phyloP scores from a whole-genome alignment of 2,113 vertebrate species.

The Melanocharis versteri region DNA sequence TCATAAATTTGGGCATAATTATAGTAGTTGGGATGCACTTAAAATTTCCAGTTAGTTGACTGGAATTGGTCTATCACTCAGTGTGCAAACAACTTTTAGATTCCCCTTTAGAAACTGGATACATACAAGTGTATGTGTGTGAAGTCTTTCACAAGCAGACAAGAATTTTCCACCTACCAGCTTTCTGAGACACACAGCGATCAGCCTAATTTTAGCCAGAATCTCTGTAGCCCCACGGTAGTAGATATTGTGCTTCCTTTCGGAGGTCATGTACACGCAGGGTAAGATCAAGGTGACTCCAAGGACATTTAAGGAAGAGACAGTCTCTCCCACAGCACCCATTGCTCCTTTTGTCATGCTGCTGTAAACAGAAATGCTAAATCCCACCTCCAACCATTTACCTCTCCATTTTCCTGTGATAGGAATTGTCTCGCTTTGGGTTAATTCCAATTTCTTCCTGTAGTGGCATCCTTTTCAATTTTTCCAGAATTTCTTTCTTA shows the following conservation, averaged over 20 bases:
- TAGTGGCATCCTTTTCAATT: neutral
- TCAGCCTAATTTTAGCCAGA: neutral
- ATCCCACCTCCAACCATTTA: neutral
- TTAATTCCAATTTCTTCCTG: neutral
- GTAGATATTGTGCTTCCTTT: neutral
- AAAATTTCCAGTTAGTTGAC: neutral
- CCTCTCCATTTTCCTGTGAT: neutral
- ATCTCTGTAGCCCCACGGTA: neutral
- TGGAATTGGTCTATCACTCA: neutral
- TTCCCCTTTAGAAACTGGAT: neutral
- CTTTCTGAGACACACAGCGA: neutral
- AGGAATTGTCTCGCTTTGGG: neutral
- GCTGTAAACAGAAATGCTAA: neutral
- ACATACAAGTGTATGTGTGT: neutral
- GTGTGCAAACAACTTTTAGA: neutral
- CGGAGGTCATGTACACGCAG: neutral
- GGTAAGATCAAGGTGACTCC: neutral
- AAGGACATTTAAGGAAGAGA: neutral
- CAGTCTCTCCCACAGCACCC: neutral
- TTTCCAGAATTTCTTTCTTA: neutral
- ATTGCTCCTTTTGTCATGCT: neutral
- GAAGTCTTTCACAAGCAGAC: neutral
- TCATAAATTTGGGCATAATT: neutral
- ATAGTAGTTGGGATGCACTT: neutral
- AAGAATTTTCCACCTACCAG: neutral